These are phyloP conservation scores for Myotis findleyi DNA, from an alignment of 2,797 vertebrate genomes.

Conservation along the genomic window DNA sequence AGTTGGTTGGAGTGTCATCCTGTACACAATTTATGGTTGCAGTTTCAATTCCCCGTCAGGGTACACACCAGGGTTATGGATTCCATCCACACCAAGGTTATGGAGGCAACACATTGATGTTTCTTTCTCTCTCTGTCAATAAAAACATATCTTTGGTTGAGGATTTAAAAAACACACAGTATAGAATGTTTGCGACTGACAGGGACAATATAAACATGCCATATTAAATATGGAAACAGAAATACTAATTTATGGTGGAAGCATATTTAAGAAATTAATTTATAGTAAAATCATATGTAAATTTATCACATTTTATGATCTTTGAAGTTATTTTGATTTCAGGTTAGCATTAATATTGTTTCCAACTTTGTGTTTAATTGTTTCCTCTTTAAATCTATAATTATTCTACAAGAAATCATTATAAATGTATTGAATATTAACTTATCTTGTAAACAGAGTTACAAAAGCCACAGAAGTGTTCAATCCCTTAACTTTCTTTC, in stretches of 20 bases:
- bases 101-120: not conserved
- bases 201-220: not conserved
- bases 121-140: not conserved
- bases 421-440: constrained; percentile 62
- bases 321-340: not conserved
- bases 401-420: constrained; percentile 59
- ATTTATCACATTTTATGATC: not conserved
- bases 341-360: constrained; percentile 10
- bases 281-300: not conserved
- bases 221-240: not conserved
- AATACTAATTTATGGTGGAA: not conserved
- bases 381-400: not conserved
- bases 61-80: not conserved
- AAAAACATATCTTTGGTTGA: not conserved
- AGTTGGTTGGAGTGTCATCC: not conserved
- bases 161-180: not conserved
- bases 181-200: not conserved
- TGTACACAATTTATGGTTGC: not conserved
- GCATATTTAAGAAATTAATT: constrained; percentile 6
- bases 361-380: not conserved
- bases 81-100: not conserved
- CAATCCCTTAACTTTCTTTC: not conserved
- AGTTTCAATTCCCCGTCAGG: not conserved
- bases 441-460: not conserved
- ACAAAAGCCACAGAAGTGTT: not conserved